Conservation (phyloP, 2,888 invertebrate species). For the Caenorhabditis wallacei region DNA sequence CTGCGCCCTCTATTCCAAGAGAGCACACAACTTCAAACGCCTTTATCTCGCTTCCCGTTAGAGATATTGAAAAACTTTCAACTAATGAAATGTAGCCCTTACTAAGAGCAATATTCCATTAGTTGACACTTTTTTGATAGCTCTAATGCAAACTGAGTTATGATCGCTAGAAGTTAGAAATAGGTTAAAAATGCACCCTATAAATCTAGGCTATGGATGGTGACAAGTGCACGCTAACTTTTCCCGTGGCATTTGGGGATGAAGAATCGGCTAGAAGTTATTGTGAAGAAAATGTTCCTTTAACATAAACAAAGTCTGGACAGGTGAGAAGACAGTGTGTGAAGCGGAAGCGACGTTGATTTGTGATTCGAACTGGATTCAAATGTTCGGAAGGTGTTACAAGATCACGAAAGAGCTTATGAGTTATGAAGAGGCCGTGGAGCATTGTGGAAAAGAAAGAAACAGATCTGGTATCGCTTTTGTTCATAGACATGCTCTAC, state of each 20-base stretch:
- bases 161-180: no score
- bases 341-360: slow-evolving; percentile 5
- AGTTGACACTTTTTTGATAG: no score
- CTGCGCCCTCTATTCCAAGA: no score
- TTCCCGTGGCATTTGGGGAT: background rate
- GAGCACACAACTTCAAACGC: no score
- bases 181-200: no score
- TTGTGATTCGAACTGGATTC: slow-evolving; percentile 1
- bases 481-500: background rate
- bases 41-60: no score
- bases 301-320: background rate
- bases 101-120: no score
- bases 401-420: background rate
- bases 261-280: background rate
- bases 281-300: background rate
- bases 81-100: no score
- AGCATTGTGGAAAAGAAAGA: background rate
- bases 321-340: background rate
- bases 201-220: no score
- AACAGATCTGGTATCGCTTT: background rate
- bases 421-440: background rate
- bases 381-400: slow-evolving; percentile 15
- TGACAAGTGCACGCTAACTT: no score
- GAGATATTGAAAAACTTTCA: no score
- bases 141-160: no score